Evolutionary conservation across 2,888 invertebrate species (phyloP).

Genomic region (Sceliomorpha sp.): DNA sequence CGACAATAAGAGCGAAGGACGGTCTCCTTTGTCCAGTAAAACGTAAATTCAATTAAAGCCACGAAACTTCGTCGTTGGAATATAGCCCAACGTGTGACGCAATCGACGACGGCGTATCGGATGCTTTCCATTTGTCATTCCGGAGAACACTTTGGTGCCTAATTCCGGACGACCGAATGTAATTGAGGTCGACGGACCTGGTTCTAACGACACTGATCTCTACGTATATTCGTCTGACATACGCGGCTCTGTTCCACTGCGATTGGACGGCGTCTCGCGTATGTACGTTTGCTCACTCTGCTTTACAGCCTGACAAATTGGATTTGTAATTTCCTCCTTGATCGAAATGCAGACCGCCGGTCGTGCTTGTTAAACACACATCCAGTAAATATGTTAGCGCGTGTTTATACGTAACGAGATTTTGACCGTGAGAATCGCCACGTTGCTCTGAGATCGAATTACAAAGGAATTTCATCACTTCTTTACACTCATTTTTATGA

Average conservation of each 20-base stretch:
- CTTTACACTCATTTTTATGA: too few relatives aligned
- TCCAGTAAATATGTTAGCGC: conserved; percentile 54
- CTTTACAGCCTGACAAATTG: conserved; percentile 57
- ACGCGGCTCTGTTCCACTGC: conserved; percentile 53
- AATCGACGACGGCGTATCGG: conserved; percentile 23
- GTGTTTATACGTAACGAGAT: conserved; percentile 56
- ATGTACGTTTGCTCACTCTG: conserved; percentile 40
- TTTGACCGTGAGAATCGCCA: conserved; percentile 51
- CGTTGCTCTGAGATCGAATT: conserved; percentile 24
- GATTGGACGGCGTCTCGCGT: conserved; percentile 38
- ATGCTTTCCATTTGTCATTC: conserved; percentile 7
- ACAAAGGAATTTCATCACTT: conserved; percentile 52
- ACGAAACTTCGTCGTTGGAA: too few relatives aligned
- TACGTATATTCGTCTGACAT: conserved; percentile 48
- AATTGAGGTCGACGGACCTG: conserved; percentile 52
- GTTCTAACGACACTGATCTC: conserved; percentile 40
- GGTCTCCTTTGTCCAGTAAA: too few relatives aligned
- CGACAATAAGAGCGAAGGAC: too few relatives aligned
- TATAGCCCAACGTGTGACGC: too few relatives aligned
- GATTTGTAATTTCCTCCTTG: conserved; percentile 57
- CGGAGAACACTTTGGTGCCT: conserved; percentile 34
- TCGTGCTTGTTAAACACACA: conserved; percentile 52
- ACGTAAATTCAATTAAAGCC: too few relatives aligned
- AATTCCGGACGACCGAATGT: conserved; percentile 41
- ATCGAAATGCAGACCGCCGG: conserved; percentile 48